phyloP scores from a whole-genome alignment of 2,888 invertebrate species.

The Rugalucina vietnamica region DNA sequence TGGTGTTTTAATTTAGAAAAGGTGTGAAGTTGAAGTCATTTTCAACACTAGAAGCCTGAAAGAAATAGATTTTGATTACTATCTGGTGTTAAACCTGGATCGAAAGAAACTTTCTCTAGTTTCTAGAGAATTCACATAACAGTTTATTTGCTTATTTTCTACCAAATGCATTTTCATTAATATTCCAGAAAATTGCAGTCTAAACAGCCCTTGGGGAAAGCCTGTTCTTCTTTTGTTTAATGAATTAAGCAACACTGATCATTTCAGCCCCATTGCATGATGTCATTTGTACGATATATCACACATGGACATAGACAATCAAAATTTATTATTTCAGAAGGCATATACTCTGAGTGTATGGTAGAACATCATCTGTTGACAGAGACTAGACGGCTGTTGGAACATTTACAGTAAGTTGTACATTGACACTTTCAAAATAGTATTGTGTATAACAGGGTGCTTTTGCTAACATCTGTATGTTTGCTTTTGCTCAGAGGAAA shows the following conservation, averaged over 20 bases:
- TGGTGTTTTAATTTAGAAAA: background rate
- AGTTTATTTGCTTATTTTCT: too few species aligned
- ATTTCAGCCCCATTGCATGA: too few species aligned
- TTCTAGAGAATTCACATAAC: too few species aligned
- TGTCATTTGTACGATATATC: too few species aligned
- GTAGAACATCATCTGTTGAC: constrained; percentile 63
- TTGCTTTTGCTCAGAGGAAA: too few species aligned
- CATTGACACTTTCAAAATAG: background rate
- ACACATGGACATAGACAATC: too few species aligned
- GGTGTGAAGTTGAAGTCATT: background rate
- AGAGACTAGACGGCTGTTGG: constrained; percentile 60
- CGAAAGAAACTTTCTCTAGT: background rate
- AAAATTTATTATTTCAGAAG: constrained; percentile 62
- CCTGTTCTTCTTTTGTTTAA: too few species aligned
- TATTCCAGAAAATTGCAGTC: too few species aligned
- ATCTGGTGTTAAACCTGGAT: background rate
- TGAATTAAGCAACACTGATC: too few species aligned
- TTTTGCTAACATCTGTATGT: background rate
- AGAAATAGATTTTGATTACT: background rate
- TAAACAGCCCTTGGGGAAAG: too few species aligned
- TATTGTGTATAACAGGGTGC: background rate
- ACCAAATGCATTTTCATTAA: too few species aligned
- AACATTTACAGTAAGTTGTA: constrained; percentile 65
- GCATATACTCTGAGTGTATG: constrained; percentile 61
- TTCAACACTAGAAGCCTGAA: background rate